Evolutionary conservation across 2,888 invertebrate genomes (phyloP).

Genomic region (Tetramorium bicarinatum): DNA sequence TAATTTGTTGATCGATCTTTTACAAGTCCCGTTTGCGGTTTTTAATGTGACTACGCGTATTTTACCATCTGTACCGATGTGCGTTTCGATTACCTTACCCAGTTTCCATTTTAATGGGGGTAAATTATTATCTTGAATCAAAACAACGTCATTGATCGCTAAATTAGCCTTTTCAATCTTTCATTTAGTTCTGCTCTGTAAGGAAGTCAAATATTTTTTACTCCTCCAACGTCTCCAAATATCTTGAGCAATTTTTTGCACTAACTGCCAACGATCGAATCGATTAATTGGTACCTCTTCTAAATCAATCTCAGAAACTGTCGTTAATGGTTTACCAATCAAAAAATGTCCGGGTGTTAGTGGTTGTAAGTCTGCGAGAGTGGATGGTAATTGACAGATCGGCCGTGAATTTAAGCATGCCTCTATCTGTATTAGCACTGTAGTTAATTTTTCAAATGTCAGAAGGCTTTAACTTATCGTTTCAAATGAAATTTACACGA

Average conservation of each 20-base stretch:
- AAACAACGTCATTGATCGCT: too few species aligned
- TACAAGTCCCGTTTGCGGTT: too few species aligned
- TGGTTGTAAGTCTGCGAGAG: background rate
- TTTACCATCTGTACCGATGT: too few species aligned
- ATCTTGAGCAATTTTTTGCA: background rate
- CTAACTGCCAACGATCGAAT: background rate
- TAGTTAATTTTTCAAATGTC: background rate
- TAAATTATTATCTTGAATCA: too few species aligned
- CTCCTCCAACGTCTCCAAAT: background rate
- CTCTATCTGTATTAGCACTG: background rate
- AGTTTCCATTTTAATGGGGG: too few species aligned
- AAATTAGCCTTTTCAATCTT: background rate
- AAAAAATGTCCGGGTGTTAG: background rate
- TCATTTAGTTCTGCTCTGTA: constrained; percentile 17
- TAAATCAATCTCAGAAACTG: background rate
- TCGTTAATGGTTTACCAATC: background rate
- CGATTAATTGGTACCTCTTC: background rate
- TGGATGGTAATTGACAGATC: background rate
- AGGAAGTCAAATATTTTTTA: background rate
- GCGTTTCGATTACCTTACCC: too few species aligned
- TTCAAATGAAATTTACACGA: constrained; percentile 1
- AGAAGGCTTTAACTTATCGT: background rate
- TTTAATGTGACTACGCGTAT: too few species aligned
- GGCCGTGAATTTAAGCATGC: background rate
- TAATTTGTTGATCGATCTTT: too few species aligned